These are phyloP conservation scores for rat (Rattus norvegicus) DNA, from an alignment of 2,113 vertebrate species.

Conservation along the genomic window GRCr8 NC_086032.1:102636001-102636500, in stretches of 20 bases:
- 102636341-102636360: slow-evolving; percentile 54
- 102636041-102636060: slow-evolving; percentile 77
- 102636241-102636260: slow-evolving; percentile 82
- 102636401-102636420: not conserved
- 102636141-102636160: slow-evolving; percentile 70
- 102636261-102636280: slow-evolving; percentile 74
- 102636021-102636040: slow-evolving; percentile 70
- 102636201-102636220: slow-evolving; percentile 82
- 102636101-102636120: slow-evolving; percentile 79
- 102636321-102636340: slow-evolving; percentile 76
- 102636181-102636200: slow-evolving; percentile 77
- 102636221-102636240: slow-evolving; percentile 80
- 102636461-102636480: slow-evolving; percentile 6
- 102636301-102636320: slow-evolving; percentile 71
- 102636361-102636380: not conserved
- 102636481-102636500: slow-evolving; percentile 24
- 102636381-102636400: slow-evolving; percentile 47
- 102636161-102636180: slow-evolving; percentile 79
- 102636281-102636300: slow-evolving; percentile 71
- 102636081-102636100: slow-evolving; percentile 69
- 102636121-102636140: slow-evolving; percentile 75
- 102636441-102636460: slow-evolving; percentile 20
- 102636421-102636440: slow-evolving; percentile 8
- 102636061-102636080: slow-evolving; percentile 79
- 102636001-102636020: slow-evolving; percentile 76